Conservation (phyloP, 2,797 vertebrate genomes). For the Ciconia nigra region DNA sequence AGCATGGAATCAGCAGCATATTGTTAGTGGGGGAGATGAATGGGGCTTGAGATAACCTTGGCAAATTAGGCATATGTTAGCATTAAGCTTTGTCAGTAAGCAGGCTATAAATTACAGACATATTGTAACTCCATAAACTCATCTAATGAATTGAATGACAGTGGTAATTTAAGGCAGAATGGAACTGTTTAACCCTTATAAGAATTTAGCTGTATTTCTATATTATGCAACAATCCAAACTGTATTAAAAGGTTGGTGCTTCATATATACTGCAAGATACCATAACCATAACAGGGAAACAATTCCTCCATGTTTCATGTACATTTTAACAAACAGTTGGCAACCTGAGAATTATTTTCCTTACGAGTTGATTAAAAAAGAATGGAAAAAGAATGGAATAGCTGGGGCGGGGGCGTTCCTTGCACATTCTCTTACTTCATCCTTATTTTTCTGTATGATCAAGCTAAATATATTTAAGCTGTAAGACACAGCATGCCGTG, state of each 20-base stretch:
- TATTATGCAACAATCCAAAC: slow-evolving; percentile 28
- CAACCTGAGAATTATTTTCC: background rate
- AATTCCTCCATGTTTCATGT: background rate
- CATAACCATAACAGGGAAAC: background rate
- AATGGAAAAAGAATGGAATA: background rate
- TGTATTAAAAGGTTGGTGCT: slow-evolving; percentile 1
- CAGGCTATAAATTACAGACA: slow-evolving; percentile 80
- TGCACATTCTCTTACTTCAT: background rate
- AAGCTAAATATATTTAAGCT: slow-evolving; percentile 36
- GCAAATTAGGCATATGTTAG: slow-evolving; percentile 81
- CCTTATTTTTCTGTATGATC: slow-evolving; percentile 19
- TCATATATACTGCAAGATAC: background rate
- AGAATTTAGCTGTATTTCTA: slow-evolving; percentile 65
- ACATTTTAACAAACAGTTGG: background rate
- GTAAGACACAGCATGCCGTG: background rate
- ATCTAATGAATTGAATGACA: slow-evolving; percentile 77
- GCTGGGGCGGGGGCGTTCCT: background rate
- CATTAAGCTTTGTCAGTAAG: slow-evolving; percentile 77
- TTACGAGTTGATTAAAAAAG: background rate
- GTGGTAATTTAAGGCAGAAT: slow-evolving; percentile 71
- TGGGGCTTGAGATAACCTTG: slow-evolving; percentile 80
- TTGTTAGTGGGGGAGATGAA: slow-evolving; percentile 79
- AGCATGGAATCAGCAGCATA: slow-evolving; percentile 72
- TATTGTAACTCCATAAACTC: slow-evolving; percentile 78
- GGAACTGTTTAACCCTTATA: slow-evolving; percentile 69